A percentile compares a stretch with the other conserved stretches of the same genome.
phyloP scores from a whole-genome alignment of 2,888 invertebrate species.

The Oligia latruncula region DNA sequence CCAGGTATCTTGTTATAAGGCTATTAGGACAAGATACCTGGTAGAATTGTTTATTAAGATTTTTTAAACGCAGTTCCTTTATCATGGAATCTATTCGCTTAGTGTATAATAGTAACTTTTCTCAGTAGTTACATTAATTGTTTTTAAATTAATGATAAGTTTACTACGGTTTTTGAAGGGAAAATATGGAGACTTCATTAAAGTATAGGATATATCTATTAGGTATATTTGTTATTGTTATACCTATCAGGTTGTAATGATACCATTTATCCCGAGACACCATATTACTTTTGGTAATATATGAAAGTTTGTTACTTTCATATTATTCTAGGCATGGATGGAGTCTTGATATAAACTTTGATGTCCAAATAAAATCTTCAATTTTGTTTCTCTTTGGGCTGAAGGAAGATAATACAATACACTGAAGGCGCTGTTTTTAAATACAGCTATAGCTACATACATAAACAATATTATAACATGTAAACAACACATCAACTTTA shows the following conservation, averaged over 20 bases:
- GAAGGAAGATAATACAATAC: constrained; percentile 32
- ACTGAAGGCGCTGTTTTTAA: constrained; percentile 33
- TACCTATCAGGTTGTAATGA: neutral
- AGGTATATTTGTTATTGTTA: neutral
- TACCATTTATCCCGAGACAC: neutral
- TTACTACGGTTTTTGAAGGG: neutral
- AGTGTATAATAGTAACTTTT: neutral
- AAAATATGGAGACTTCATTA: too few species aligned
- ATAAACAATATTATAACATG: constrained; percentile 12
- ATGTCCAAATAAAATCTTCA: constrained; percentile 48
- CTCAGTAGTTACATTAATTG: neutral
- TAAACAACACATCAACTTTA: constrained; percentile 32
- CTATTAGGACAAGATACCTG: too few species aligned
- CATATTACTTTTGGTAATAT: neutral
- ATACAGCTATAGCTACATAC: constrained; percentile 3
- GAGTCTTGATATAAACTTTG: constrained; percentile 38
- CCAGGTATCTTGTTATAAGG: too few species aligned
- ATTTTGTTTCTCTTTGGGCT: constrained; percentile 42
- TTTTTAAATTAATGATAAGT: neutral
- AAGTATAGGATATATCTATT: neutral
- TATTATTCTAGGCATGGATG: constrained; percentile 1
- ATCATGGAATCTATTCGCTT: neutral
- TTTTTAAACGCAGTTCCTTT: neutral
- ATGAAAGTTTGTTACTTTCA: constrained; percentile 3
- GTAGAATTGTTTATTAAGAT: neutral